These are phyloP conservation scores for Alviniconcha strummeri DNA, from an alignment of 2,888 invertebrate species.

Conservation along the genomic window DNA sequence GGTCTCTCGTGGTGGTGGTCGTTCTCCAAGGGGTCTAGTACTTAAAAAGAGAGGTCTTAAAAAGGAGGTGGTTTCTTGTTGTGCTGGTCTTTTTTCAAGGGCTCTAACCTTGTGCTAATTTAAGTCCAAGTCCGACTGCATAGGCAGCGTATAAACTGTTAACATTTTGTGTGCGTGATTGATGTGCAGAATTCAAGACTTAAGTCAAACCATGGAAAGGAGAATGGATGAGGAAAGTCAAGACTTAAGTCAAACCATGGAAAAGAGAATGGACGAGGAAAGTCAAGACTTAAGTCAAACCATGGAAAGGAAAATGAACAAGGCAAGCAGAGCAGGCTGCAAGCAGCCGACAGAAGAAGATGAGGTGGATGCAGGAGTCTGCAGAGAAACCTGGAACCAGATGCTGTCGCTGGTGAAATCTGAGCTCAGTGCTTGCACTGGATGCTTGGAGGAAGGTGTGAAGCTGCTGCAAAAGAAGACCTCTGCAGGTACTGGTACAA, in stretches of 20 bases:
- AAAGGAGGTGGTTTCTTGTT: too few species aligned
- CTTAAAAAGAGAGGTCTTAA: too few species aligned
- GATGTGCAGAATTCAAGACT: conserved; percentile 14
- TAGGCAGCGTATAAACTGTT: too few species aligned
- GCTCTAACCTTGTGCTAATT: too few species aligned
- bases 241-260: not conserved
- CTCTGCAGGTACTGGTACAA: not conserved
- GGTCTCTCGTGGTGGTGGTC: too few species aligned
- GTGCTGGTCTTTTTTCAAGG: too few species aligned
- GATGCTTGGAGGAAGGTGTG: conserved; percentile 23
- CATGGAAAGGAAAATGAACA: too few species aligned
- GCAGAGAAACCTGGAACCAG: conserved; percentile 8
- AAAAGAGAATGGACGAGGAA: conserved; percentile 6
- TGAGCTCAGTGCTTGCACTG: conserved; percentile 16
- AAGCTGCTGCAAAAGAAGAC: conserved; percentile 10
- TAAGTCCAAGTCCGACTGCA: too few species aligned
- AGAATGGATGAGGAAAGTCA: too few species aligned
- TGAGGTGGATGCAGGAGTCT: not conserved
- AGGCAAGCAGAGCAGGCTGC: not conserved
- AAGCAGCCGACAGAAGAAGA: not conserved
- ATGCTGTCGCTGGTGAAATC: conserved; percentile 7
- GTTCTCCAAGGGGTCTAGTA: too few species aligned
- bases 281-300: too few species aligned
- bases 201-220: not conserved
- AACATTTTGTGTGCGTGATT: too few species aligned